Conservation (phyloP, 2,113 vertebrate species). For the Erpornis zantholeuca region DNA sequence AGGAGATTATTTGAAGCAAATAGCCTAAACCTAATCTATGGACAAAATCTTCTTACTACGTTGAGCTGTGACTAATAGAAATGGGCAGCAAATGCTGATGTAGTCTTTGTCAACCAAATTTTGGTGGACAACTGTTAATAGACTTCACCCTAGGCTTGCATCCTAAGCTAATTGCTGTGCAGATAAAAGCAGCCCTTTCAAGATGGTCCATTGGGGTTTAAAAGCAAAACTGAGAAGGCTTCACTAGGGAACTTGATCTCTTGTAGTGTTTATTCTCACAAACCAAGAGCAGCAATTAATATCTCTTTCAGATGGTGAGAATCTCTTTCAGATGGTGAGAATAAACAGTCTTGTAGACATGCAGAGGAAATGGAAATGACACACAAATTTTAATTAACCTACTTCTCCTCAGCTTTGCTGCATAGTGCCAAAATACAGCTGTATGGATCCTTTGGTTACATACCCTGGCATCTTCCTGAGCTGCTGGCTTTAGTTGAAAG, state of each 20-base stretch:
- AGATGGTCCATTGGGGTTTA: slow-evolving; percentile 8
- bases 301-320: slow-evolving; percentile 63
- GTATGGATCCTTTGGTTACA: neutral
- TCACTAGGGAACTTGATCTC: slow-evolving; percentile 53
- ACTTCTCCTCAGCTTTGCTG: neutral
- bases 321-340: slow-evolving; percentile 63
- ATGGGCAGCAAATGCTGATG: neutral
- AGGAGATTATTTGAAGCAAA: neutral
- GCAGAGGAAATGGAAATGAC: slow-evolving; percentile 48
- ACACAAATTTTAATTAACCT: slow-evolving; percentile 42
- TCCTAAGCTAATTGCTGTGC: neutral
- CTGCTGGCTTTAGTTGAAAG: neutral
- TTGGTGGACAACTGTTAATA: neutral
- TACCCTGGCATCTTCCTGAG: neutral
- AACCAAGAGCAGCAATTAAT: slow-evolving; percentile 63
- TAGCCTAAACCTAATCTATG: neutral
- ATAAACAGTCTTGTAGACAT: slow-evolving; percentile 64
- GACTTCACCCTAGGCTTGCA: neutral
- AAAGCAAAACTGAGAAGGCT: slow-evolving; percentile 46
- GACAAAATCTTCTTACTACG: neutral
- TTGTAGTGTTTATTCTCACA: slow-evolving; percentile 61
- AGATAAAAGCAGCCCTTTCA: slow-evolving; percentile 31
- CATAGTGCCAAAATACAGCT: neutral
- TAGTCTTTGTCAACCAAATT: neutral
- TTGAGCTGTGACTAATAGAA: neutral